phyloP scores from a whole-genome alignment of 2,888 invertebrate genomes.

The Notodonta dromedarius region DNA sequence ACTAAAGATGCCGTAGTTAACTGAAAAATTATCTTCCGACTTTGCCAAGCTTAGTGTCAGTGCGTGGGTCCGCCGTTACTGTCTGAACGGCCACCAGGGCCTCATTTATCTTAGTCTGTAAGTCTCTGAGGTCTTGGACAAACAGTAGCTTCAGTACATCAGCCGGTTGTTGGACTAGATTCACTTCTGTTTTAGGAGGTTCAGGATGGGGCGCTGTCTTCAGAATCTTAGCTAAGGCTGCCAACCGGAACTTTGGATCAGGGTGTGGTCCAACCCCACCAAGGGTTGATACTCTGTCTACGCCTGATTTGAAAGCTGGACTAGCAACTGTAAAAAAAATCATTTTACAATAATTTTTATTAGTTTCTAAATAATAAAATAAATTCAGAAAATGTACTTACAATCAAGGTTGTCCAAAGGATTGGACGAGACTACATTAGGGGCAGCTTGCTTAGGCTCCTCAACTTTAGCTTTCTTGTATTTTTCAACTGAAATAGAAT shows the following conservation, averaged over 20 bases:
- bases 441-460: slow-evolving; percentile 85
- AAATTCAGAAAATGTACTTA: slow-evolving; percentile 80
- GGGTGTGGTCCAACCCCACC: slow-evolving; percentile 74
- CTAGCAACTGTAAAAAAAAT: slow-evolving; percentile 87
- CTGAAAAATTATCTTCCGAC: slow-evolving; percentile 86
- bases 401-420: slow-evolving; percentile 94
- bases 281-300: slow-evolving; percentile 90
- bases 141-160: slow-evolving; percentile 91
- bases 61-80: slow-evolving; percentile 98
- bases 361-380: too few relatives aligned
- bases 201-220: slow-evolving; percentile 93
- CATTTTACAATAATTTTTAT: too few relatives aligned
- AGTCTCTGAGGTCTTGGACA: slow-evolving; percentile 91
- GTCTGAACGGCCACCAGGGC: slow-evolving; percentile 96
- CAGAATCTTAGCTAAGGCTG: slow-evolving; percentile 90
- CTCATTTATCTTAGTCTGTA: slow-evolving; percentile 98
- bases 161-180: slow-evolving; percentile 71
- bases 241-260: slow-evolving; percentile 70
- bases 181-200: slow-evolving; percentile 58
- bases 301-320: slow-evolving; percentile 92
- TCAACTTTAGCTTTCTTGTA: slow-evolving; percentile 88
- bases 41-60: slow-evolving; percentile 96
- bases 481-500: slow-evolving; percentile 84
- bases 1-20: slow-evolving; percentile 2
- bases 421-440: slow-evolving; percentile 91